Evolutionary conservation across 2,113 vertebrate genomes (phyloP), one percentile per base, ranked within the genome.

Genomic region (Sinocyclocheilus anophthalmus): DNA sequence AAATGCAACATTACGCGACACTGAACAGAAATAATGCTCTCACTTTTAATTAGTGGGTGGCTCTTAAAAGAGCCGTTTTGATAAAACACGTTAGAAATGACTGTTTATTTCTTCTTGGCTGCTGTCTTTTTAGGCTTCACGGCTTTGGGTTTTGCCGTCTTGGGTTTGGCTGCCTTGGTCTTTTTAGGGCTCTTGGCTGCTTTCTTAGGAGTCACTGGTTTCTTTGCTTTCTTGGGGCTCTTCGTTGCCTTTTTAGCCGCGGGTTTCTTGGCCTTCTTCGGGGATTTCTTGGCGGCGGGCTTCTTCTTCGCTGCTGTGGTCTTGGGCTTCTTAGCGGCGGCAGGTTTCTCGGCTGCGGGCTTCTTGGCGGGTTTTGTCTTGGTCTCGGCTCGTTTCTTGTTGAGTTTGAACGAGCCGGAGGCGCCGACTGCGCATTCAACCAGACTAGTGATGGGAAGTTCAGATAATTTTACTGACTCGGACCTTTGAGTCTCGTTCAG

Each of bases 1-100:
- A n/a, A n/a, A n/a, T n/a, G n/a, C n/a, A n/a, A n/a, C n/a, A n/a
- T n/a, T n/a, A n/a, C n/a, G n/a, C n/a, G n/a, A n/a, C n/a, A n/a
- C n/a, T n/a, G n/a, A n/a, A n/a, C n/a, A n/a, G 7, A 70, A 70
- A 70, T 37, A 37, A 70, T 20, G 26, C 45, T 42, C n/a, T 11
- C n/a, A 45, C 10, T 63, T 7, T 20, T 55, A 76, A n/a, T 6
- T 5, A 26, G 9, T 85, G 75, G 55, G 73, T 78, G 75, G 75
- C 75, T 77, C 75, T 78, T 85, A 55, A 78, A 85, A 78, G 75
- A 48, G 57, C 75, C 75, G 22, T 67, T 65, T 70, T 70, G 16
- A 37, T 37, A 1, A 20, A 70, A 20, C 8, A 6, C n/a, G n/a
- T 30, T 0, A 0, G 16, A 4, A 20, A 67, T 18, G 24, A 11